Evolutionary conservation across 2,113 vertebrate genomes (phyloP).

Genomic region (Eubucco bourcierii): DNA sequence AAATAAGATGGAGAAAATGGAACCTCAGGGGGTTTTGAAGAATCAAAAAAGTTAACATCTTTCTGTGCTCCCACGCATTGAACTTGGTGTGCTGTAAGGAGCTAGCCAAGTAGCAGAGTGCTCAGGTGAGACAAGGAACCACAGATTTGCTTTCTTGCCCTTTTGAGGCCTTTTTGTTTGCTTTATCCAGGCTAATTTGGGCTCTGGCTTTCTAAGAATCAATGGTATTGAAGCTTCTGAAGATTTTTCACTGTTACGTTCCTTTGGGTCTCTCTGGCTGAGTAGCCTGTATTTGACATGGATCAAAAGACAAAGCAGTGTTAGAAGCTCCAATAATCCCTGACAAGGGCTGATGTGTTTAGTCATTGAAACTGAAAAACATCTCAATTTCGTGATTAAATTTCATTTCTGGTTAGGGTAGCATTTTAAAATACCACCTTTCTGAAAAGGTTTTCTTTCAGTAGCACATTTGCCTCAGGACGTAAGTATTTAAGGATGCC

Average conservation of each 20-base stretch:
- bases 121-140: not conserved
- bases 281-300: not conserved
- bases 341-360: not conserved
- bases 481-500: not conserved
- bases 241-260: not conserved
- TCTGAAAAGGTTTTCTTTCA: not conserved
- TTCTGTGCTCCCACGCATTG: not conserved
- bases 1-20: not conserved
- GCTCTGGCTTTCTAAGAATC: not conserved
- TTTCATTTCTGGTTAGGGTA: not conserved
- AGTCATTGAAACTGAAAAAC: not conserved
- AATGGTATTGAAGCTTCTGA: not conserved
- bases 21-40: not conserved
- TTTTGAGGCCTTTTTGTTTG: not conserved
- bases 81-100: not conserved
- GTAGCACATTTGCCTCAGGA: rapidly evolving
- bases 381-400: not conserved
- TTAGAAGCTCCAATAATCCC: not conserved
- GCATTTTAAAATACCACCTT: not conserved
- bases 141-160: not conserved
- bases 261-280: not conserved
- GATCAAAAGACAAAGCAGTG: not conserved
- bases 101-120: not conserved
- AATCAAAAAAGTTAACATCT: not conserved
- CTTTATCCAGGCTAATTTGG: not conserved